Percentiles rank a stretch among this genome's conserved stretches.
Conservation (phyloP, 2,888 invertebrate genomes). For the Meloe dianella region DNA sequence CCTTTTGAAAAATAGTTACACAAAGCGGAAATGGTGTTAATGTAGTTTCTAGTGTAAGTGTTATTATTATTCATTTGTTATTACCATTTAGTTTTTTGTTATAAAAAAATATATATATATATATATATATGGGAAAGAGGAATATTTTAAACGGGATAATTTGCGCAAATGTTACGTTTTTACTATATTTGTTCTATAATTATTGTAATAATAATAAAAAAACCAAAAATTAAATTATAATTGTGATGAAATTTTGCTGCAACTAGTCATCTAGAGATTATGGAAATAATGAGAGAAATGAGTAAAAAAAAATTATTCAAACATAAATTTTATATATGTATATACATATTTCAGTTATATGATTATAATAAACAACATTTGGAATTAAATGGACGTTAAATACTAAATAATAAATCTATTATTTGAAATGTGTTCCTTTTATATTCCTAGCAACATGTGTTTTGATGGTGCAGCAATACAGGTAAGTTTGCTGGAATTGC, state of each 20-base stretch:
- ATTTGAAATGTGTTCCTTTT: background rate
- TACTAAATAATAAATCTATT: conserved; percentile 1
- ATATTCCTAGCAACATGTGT: background rate
- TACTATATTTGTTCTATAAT: conserved; percentile 6
- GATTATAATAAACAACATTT: conserved; percentile 13
- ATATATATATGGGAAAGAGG: background rate
- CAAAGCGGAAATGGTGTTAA: conserved; percentile 16
- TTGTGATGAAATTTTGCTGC: conserved; percentile 41
- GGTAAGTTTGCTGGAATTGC: background rate
- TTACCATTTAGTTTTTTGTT: background rate
- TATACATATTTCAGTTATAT: conserved; percentile 11
- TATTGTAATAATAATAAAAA: conserved; percentile 5
- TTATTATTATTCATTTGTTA: background rate
- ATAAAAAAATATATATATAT: too few species aligned
- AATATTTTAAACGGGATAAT: background rate
- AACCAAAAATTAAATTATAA: conserved; percentile 26
- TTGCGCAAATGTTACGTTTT: conserved; percentile 3
- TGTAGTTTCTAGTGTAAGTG: conserved; percentile 1
- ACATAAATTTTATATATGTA: conserved; percentile 18
- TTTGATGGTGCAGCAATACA: background rate
- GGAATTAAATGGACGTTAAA: conserved; percentile 21
- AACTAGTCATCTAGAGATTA: conserved; percentile 36
- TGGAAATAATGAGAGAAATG: background rate
- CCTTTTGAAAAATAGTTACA: conserved; percentile 19
- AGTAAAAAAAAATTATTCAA: background rate